Percentiles rank a stretch among this genome's conserved stretches.
Evolutionary conservation across 2,888 invertebrate genomes (phyloP).

Genomic region (Zelleria hepariella): DNA sequence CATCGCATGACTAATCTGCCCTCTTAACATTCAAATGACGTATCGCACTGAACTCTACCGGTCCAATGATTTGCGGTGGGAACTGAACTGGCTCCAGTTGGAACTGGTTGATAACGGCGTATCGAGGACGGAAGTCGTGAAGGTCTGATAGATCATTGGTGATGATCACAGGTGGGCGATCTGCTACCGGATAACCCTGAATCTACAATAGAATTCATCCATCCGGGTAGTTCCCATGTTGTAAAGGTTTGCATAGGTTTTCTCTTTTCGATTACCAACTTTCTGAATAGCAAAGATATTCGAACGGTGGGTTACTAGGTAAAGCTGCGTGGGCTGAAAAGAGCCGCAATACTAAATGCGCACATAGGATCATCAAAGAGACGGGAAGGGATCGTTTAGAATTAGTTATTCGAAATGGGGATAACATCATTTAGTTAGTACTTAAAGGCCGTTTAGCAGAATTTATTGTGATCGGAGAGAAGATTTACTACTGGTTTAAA

Average conservation of each 20-base stretch:
- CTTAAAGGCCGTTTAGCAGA: not conserved
- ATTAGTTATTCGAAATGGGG: not conserved
- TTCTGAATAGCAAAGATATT: no score
- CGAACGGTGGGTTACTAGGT: no score
- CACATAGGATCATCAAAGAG: not conserved
- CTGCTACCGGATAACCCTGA: not conserved
- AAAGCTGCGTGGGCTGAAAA: constrained; percentile 6
- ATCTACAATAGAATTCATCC: not conserved
- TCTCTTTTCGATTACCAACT: no score
- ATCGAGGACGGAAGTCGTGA: not conserved
- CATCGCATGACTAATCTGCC: constrained; percentile 55
- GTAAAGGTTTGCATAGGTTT: no score
- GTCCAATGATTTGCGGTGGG: constrained; percentile 31
- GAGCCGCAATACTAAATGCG: no score
- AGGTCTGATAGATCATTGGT: not conserved
- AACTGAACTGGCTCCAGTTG: not conserved
- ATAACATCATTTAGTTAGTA: not conserved
- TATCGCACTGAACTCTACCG: constrained; percentile 29
- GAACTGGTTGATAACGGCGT: not conserved
- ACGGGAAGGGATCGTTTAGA: not conserved
- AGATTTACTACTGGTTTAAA: not conserved
- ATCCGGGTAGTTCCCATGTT: not conserved
- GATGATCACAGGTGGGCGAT: not conserved
- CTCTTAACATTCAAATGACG: constrained; percentile 46
- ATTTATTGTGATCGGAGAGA: not conserved